phyloP scores from a whole-genome alignment of 35 echinoderm and acorn worm species.

The Amphiura filiformis region DNA sequence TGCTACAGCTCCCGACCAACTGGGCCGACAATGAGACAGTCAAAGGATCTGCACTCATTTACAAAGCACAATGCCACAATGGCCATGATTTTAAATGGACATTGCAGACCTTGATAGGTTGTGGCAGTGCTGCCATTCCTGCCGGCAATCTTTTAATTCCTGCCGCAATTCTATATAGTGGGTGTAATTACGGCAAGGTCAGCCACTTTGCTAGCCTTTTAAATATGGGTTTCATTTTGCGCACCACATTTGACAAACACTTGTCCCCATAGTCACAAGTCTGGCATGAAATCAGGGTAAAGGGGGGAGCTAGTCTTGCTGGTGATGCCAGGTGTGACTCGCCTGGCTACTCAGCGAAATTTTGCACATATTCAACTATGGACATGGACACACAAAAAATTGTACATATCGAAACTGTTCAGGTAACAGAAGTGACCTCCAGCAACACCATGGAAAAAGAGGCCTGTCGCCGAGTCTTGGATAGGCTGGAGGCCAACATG shows the following conservation, averaged over 20 bases:
- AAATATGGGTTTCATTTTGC: not conserved
- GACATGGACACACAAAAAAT: constrained; percentile 1
- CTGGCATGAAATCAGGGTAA: no score
- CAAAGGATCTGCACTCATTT: no score
- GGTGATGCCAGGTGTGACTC: constrained; percentile 45
- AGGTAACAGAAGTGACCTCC: constrained; percentile 17
- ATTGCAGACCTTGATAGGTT: not conserved
- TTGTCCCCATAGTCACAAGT: no score
- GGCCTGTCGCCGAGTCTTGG: constrained; percentile 22
- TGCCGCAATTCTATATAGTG: not conserved
- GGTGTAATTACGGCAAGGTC: not conserved
- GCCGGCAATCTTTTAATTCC: not conserved
- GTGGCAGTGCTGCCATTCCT: not conserved
- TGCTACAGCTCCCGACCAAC: no score
- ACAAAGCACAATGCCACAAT: not conserved
- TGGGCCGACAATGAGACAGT: no score
- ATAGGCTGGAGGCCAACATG: not conserved
- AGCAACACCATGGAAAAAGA: constrained; percentile 43
- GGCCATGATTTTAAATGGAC: not conserved
- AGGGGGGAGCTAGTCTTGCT: constrained; percentile 1
- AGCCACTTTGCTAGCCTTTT: not conserved
- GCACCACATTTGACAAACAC: not conserved
- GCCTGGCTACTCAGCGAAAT: constrained; percentile 29
- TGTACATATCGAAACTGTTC: constrained; percentile 32
- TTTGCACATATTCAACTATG: constrained; percentile 29